These are phyloP conservation scores for Odocoileus virginianus DNA, from an alignment of 2,113 vertebrate species.

Conservation along the genomic window DNA sequence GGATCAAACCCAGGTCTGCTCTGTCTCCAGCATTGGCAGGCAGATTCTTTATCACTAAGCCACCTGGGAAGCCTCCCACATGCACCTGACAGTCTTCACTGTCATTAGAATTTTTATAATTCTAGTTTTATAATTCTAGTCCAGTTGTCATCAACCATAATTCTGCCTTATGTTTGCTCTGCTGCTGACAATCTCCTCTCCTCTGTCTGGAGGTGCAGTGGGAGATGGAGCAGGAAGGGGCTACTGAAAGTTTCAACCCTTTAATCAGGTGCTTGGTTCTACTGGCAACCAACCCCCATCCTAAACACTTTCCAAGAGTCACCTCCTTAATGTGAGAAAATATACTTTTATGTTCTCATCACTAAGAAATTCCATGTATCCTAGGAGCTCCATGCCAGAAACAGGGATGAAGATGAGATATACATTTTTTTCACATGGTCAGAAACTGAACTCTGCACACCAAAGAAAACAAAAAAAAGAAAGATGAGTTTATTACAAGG, in stretches of 20 bases:
- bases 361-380: not conserved
- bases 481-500: not conserved
- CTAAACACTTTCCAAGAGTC: not conserved
- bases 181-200: not conserved
- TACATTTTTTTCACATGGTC: not conserved
- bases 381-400: not conserved
- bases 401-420: not conserved
- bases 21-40: not conserved
- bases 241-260: not conserved
- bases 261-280: not conserved
- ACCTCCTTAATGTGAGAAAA: not conserved
- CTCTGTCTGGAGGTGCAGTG: not conserved
- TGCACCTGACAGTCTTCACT: not conserved
- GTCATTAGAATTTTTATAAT: conserved; percentile 5
- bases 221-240: not conserved
- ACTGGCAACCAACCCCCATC: not conserved
- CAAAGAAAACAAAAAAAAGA: not conserved
- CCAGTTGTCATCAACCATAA: not conserved
- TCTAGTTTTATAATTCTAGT: conserved; percentile 34
- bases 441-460: not conserved
- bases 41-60: not conserved
- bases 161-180: not conserved
- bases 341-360: not conserved
- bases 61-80: not conserved
- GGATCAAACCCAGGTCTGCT: not conserved